Evolutionary conservation across 2,113 vertebrate species (phyloP), one percentile per base, ranked within the genome.

Genomic region (Pao palembangensis): DNA sequence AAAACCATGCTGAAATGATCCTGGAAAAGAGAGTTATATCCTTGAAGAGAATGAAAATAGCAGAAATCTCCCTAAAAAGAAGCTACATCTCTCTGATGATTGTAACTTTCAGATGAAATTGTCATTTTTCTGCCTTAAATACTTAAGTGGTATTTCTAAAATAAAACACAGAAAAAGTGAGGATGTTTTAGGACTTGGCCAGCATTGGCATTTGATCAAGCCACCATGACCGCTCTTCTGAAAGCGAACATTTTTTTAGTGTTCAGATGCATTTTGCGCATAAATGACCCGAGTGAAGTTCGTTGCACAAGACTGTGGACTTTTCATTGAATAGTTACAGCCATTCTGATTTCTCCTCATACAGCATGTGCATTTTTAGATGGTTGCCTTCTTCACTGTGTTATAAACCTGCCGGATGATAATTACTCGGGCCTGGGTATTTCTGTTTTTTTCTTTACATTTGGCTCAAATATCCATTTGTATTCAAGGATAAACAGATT

Each of bases 31-130:
- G 31, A 67, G 53, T 50, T 51, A 34, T 23, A 75, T 73, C 74
- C 60, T 55, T 71, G 10, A 4, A 48, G 42, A 67, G 25, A 76
- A 75, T 81, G 75, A 79, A 69, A 80, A 78, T 58, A 46, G 50
- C 64, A 46, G 53, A 57, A 78, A 74, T 28, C 6, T 28, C 25
- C 21, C 21, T 6, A 76, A 58, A 60, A 64, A 61, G 14, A 67
- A 59, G 51, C 67, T 56, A 19, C 28, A 67, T 61, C 55, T 25
- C 28, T n/a, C 21, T 52, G 51, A 55, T 49, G 53, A 20, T 63
- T 38, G 51, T 51, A 64, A 21, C 55, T 65, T 64, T 55, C 42
- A 58, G 54, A 67, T 66, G n/a, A 63, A 65, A 67, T 69, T 72
- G 68, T 75, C 57, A 64, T 75, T 43, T 54, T 56, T 73, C 51